phyloP scores from a whole-genome alignment of 2,888 invertebrate genomes.

The Ctenicera cuprea region DNA sequence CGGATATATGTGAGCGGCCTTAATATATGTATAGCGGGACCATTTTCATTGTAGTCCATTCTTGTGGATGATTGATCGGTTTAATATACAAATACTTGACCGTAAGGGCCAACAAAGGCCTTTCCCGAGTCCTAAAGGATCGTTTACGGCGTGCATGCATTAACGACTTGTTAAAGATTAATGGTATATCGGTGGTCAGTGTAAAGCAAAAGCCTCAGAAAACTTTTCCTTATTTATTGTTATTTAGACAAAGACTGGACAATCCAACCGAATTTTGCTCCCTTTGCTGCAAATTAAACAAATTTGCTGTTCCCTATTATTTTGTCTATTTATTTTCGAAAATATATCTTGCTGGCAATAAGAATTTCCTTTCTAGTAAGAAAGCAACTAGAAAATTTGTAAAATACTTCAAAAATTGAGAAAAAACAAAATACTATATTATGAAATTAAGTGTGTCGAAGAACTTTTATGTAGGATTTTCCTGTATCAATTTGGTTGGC shows the following conservation, averaged over 20 bases:
- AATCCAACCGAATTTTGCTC: conserved; percentile 35
- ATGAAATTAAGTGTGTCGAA: too few species aligned
- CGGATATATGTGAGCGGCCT: conserved; percentile 62
- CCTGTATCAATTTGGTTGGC: too few species aligned
- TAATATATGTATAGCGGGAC: conserved; percentile 66
- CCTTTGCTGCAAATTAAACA: background rate
- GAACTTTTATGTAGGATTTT: too few species aligned
- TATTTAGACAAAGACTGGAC: conserved; percentile 43
- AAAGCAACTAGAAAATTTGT: too few species aligned
- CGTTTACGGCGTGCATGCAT: conserved; percentile 73
- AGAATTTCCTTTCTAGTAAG: too few species aligned
- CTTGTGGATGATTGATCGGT: conserved; percentile 73
- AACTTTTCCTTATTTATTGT: conserved; percentile 46
- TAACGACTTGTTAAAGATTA: conserved; percentile 71
- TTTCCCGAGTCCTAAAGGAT: conserved; percentile 71
- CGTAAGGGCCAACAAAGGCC: conserved; percentile 72
- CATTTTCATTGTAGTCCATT: conserved; percentile 67
- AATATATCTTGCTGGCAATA: too few species aligned
- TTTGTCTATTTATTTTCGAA: too few species aligned
- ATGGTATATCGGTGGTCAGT: conserved; percentile 68
- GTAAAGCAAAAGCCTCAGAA: conserved; percentile 62
- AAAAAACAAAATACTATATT: too few species aligned
- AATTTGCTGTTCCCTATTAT: too few species aligned
- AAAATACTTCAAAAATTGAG: too few species aligned
- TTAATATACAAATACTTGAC: conserved; percentile 74